Conservation (phyloP, 2,797 vertebrate genomes). For the Rhinogobio ventralis region DNA sequence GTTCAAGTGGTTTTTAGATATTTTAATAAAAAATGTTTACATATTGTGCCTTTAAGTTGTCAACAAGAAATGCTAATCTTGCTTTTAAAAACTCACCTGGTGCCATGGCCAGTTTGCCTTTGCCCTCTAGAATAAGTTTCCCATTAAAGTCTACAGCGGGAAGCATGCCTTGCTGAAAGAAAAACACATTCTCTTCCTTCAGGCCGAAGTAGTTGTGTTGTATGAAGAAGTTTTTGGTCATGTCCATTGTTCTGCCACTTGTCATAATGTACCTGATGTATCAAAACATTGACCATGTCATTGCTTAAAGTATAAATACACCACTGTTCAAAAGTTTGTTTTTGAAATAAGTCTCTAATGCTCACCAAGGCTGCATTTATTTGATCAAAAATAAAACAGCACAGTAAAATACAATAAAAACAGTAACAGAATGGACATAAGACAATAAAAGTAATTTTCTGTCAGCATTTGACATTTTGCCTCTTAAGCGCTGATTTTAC, state of each 20-base stretch:
- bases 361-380: not conserved
- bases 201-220: conserved; percentile 89
- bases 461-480: too few relatives aligned
- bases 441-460: too few relatives aligned
- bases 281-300: not conserved
- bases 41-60: not conserved
- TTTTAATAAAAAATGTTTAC: too few relatives aligned
- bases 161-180: conserved; percentile 98
- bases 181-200: conserved; percentile 84
- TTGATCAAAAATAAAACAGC: not conserved
- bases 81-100: conserved; percentile 80
- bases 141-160: conserved; percentile 92
- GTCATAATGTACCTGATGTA: conserved; percentile 96
- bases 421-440: not conserved
- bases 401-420: not conserved
- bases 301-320: not conserved
- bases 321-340: not conserved
- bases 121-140: conserved; percentile 92
- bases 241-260: conserved; percentile 92
- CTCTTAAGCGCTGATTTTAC: not conserved
- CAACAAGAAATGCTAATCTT: not conserved
- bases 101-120: conserved; percentile 92
- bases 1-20: too few relatives aligned
- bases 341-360: not conserved
- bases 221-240: conserved; percentile 88